A percentile compares a stretch with the other conserved stretches of the same genome.
phyloP scores from a whole-genome alignment of 2,797 vertebrate genomes.

The Myripristis jacobus region DNA sequence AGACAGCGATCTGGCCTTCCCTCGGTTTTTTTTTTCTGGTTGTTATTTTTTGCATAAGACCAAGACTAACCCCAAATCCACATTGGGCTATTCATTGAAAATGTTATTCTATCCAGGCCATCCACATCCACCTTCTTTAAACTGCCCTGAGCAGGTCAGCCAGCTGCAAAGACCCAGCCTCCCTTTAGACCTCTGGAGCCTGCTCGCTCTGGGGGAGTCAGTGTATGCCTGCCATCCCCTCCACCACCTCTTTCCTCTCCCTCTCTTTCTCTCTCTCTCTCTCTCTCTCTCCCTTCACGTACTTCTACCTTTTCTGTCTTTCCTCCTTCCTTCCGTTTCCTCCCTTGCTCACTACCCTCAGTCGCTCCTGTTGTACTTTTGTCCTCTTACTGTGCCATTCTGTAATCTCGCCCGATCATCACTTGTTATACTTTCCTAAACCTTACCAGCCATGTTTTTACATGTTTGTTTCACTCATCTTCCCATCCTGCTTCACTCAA shows the following conservation, averaged over 20 bases:
- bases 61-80: neutral
- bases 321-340: conserved; percentile 5
- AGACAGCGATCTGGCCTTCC: neutral
- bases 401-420: neutral
- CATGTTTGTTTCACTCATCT: neutral
- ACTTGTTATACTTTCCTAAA: neutral
- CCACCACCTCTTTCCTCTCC: neutral
- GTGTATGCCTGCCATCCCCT: conserved; percentile 59
- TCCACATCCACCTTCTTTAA: conserved; percentile 30
- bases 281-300: conserved; percentile 1
- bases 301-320: neutral
- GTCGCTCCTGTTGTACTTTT: neutral
- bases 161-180: conserved; percentile 61
- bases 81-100: conserved; percentile 3
- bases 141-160: conserved; percentile 26
- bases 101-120: neutral
- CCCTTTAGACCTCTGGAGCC: conserved; percentile 77
- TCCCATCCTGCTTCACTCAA: neutral
- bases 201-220: conserved; percentile 64
- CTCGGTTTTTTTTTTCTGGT: neutral
- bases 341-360: neutral
- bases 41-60: conserved; percentile 8
- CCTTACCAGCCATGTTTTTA: neutral
- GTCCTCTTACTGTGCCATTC: neutral
- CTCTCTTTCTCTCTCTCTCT: conserved; percentile 26